phyloP scores from a whole-genome alignment of 2,888 invertebrate genomes.

The Nymphalis urticae region DNA sequence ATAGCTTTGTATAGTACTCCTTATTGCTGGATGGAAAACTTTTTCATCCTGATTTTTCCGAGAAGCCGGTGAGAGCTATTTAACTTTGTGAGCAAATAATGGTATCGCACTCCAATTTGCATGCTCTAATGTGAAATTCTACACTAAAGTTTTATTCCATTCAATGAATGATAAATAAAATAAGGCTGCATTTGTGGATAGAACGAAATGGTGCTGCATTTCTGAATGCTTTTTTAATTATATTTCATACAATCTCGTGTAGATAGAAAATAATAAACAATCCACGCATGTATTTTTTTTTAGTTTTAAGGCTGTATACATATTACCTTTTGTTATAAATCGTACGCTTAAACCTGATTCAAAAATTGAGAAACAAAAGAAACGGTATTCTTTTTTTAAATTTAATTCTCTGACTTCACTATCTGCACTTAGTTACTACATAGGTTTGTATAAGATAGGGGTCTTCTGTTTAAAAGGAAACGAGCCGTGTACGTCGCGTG shows the following conservation, averaged over 20 bases:
- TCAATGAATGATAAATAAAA: slow-evolving; percentile 40
- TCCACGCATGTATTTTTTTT: neutral
- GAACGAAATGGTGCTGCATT: slow-evolving; percentile 30
- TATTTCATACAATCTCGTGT: slow-evolving; percentile 12
- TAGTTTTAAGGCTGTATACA: no score
- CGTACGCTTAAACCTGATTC: no score
- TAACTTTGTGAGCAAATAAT: slow-evolving; percentile 68
- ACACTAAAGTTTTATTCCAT: slow-evolving; percentile 55
- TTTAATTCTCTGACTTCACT: slow-evolving; percentile 5
- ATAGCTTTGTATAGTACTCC: neutral
- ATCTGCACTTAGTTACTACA: slow-evolving; percentile 7
- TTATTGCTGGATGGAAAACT: slow-evolving; percentile 6
- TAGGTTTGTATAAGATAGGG: slow-evolving; percentile 31
- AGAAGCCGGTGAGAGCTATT: slow-evolving; percentile 62
- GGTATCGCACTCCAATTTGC: slow-evolving; percentile 60
- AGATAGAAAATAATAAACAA: neutral
- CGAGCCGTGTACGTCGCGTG: slow-evolving; percentile 40
- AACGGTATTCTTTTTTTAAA: neutral
- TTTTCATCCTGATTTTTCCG: slow-evolving; percentile 56
- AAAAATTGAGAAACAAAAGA: no score
- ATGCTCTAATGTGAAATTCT: slow-evolving; percentile 57
- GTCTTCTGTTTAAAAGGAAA: slow-evolving; percentile 41
- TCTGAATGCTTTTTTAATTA: slow-evolving; percentile 16
- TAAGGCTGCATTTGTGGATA: slow-evolving; percentile 21
- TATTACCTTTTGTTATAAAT: no score